phyloP scores from a whole-genome alignment of 2,113 vertebrate genomes.

The Mungos mungo region DNA sequence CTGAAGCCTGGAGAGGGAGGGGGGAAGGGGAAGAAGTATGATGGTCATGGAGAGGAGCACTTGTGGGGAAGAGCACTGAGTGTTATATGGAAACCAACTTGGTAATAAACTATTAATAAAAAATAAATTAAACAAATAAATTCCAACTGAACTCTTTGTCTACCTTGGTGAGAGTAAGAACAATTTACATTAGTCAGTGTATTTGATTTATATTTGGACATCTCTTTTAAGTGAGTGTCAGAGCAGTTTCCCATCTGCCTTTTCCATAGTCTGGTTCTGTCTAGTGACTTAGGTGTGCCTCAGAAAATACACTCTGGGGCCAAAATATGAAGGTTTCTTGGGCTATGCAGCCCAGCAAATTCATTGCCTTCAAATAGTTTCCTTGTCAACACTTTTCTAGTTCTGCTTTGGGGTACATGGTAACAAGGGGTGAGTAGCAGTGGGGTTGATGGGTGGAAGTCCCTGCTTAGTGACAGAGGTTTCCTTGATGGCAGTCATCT shows the following conservation, averaged over 20 bases:
- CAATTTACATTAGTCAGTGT: background rate
- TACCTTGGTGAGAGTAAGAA: background rate
- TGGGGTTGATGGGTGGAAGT: background rate
- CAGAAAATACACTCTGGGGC: background rate
- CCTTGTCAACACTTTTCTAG: constrained; percentile 6
- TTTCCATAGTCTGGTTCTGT: background rate
- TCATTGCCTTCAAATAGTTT: background rate
- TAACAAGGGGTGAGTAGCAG: background rate
- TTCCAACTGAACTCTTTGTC: background rate
- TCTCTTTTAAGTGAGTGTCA: background rate
- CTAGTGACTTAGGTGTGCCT: background rate
- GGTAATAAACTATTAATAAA: too few species aligned
- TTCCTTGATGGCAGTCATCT: background rate
- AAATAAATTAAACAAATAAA: background rate
- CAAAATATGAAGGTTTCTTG: background rate
- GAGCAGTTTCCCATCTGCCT: background rate
- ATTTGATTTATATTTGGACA: constrained; percentile 14
- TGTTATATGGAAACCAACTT: too few species aligned
- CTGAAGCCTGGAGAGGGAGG: too few species aligned
- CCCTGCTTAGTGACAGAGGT: background rate
- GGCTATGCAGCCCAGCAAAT: background rate
- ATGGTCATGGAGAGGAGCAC: too few species aligned
- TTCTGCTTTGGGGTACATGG: background rate
- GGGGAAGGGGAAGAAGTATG: too few species aligned
- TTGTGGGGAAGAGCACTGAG: too few species aligned